Percentiles rank a stretch among this genome's conserved stretches.
phyloP scores from a whole-genome alignment of 2,113 vertebrate genomes.

The Saimiri boliviensis region DNA sequence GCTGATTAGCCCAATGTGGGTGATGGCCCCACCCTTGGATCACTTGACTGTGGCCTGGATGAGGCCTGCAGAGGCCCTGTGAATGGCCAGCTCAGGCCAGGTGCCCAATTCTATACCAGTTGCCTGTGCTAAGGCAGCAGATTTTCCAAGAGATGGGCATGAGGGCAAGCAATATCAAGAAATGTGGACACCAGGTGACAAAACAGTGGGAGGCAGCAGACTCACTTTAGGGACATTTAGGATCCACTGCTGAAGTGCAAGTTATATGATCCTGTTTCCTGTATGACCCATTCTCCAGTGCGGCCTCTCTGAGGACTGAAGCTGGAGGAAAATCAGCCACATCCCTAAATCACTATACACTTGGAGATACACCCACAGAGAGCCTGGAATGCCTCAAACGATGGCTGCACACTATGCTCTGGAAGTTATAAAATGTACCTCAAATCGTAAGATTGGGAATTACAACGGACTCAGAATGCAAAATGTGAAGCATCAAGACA shows the following conservation, averaged over 20 bases:
- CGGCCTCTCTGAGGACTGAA: neutral
- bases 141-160: neutral
- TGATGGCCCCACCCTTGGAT: neutral
- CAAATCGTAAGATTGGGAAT: neutral
- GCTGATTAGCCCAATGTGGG: neutral
- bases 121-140: neutral
- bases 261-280: neutral
- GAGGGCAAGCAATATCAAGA: neutral
- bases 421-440: neutral
- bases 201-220: neutral
- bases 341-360: neutral
- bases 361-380: neutral
- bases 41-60: neutral
- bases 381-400: neutral
- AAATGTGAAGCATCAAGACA: neutral
- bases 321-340: neutral
- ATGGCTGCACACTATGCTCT: fast-evolving
- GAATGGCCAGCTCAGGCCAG: neutral
- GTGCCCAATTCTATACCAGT: neutral
- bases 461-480: neutral
- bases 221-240: neutral
- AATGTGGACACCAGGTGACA: neutral
- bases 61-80: neutral
- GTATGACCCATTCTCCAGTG: neutral
- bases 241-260: neutral